Evolutionary conservation across 1,140 invertebrate genomes (phyloP), one percentile per base, ranked within the genome.

Genomic region (Nephila pilipes): DNA sequence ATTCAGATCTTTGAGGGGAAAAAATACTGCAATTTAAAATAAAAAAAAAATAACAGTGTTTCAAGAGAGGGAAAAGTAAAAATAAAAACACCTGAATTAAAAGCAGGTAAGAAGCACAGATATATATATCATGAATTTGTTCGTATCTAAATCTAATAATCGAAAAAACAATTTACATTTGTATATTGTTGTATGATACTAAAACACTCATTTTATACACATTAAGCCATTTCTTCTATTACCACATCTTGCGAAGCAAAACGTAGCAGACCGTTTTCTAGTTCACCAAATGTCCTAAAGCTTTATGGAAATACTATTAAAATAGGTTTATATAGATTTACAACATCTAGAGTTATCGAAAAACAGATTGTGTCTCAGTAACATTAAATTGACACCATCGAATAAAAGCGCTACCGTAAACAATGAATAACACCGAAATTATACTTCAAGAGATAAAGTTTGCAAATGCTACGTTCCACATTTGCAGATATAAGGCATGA

Each of bases 371-470:
- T 65, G 63, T 75, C 69, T 75, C 29, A 46, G 46, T 20, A 75
- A 36, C 69, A 36, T 29, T 36, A 32, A 32, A 60, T 65, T 65
- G 63, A 65, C 63, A 25, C 63, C 25, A 25, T 25, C n/a, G 10
- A 65, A 75, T 25, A 29, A 20, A 75, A 36, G 32, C 29, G 14
- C 69, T 46, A 75, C 69, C 6, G 29, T 75, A 36, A 75, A 29
- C 29, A 75, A 75, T 36, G 69, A 46, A 75, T 29, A 75, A 75
- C 69, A 75, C 32, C 18, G 69, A 75, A 75, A 75, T 75, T 75
- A 36, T n/a, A 65, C 22, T 25, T 65, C n/a, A 10, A 65, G 63
- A 65, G 29, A 36, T 46, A 36, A 75, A 75, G 69, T 75, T n/a
- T 83, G 46, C 80, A 83, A 46, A 54, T 46, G 46, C 12, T 46